Evolutionary conservation across 2,888 invertebrate genomes (phyloP).

Genomic region (Helobdella robusta): DNA sequence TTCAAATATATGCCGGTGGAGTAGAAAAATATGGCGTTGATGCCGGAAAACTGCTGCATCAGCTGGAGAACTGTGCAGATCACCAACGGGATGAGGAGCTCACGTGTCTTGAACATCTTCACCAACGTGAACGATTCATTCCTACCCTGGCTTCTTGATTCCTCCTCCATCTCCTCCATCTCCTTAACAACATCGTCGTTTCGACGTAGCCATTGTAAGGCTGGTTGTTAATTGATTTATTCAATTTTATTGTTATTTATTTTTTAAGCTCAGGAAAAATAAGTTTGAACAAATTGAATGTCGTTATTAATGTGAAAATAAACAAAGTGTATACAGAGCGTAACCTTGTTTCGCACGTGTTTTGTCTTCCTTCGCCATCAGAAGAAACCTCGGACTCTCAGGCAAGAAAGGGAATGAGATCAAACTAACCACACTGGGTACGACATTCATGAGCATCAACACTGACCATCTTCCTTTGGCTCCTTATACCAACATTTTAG

Average conservation of each 20-base stretch:
- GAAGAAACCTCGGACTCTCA: conserved; percentile 88
- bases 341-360: conserved; percentile 83
- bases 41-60: conserved; percentile 91
- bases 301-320: no score
- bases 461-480: no score
- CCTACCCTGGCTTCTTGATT: conserved; percentile 49
- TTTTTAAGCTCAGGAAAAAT: no score
- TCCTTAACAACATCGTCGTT: conserved; percentile 81
- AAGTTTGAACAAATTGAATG: no score
- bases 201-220: conserved; percentile 61
- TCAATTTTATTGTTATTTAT: no score
- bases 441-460: conserved; percentile 76
- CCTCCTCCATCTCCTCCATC: conserved; percentile 92
- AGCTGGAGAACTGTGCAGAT: conserved; percentile 93
- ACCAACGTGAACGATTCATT: conserved; percentile 17
- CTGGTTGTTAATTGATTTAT: no score
- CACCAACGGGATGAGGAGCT: conserved; percentile 80
- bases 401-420: conserved; percentile 81
- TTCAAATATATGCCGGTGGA: conserved; percentile 82
- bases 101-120: conserved; percentile 62
- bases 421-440: conserved; percentile 82
- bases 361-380: conserved; percentile 87
- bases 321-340: no score
- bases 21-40: conserved; percentile 96
- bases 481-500: no score